A percentile compares a stretch with the other conserved stretches of the same genome.
Conservation (phyloP, 2,797 vertebrate species). For the Ceyx erithaca region DNA sequence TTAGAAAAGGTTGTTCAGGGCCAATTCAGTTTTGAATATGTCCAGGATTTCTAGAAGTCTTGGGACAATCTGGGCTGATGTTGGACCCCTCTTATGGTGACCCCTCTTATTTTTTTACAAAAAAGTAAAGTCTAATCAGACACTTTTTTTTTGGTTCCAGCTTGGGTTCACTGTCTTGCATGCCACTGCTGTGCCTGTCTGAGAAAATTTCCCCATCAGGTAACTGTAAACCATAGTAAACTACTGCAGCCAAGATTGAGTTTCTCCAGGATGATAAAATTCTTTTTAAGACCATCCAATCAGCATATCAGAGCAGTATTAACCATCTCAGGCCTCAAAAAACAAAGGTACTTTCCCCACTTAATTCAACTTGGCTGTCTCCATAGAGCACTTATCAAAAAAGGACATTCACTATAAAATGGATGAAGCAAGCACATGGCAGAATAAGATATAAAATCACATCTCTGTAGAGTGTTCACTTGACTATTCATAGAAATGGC, state of each 20-base stretch:
- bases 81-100: not conserved
- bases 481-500: not conserved
- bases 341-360: not conserved
- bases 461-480: not conserved
- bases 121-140: not conserved
- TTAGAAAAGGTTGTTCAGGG: not conserved
- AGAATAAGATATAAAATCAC: not conserved
- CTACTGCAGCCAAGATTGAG: not conserved
- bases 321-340: not conserved
- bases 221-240: not conserved
- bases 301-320: not conserved
- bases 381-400: not conserved
- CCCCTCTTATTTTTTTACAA: too few species aligned
- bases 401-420: not conserved
- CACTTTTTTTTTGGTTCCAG: fast-evolving
- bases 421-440: not conserved
- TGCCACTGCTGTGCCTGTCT: not conserved
- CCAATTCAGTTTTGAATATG: not conserved
- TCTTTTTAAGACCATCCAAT: not conserved
- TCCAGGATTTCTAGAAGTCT: not conserved
- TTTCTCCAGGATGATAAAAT: not conserved
- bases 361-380: not conserved
- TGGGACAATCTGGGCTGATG: not conserved
- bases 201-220: not conserved
- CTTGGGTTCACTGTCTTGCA: not conserved